A percentile compares a stretch with the other conserved stretches of the same genome.
Conservation (phyloP, 1,140 invertebrate genomes). For the Drosophila leontia region DNA sequence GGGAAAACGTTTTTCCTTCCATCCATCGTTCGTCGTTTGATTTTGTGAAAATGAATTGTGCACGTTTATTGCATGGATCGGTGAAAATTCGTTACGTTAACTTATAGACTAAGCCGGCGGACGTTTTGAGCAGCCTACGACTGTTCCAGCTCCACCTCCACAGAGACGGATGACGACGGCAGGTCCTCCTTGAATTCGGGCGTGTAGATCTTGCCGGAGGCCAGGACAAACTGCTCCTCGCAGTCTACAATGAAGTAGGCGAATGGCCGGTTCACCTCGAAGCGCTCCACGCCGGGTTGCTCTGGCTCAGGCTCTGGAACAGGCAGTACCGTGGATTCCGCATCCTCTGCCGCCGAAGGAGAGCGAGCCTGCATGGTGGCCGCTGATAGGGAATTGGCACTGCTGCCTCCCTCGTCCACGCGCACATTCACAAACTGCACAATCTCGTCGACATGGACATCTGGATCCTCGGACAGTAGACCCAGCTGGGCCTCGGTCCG, state of each 20-base stretch:
- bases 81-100: slow-evolving; percentile 75
- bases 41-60: slow-evolving; percentile 59
- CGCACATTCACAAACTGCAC: slow-evolving; percentile 88
- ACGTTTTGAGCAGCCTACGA: slow-evolving; percentile 28
- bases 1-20: slow-evolving; percentile 51
- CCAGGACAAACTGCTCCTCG: slow-evolving; percentile 87
- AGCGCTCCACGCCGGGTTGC: slow-evolving; percentile 78
- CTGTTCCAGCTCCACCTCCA: slow-evolving; percentile 76
- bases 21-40: slow-evolving; percentile 4
- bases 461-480: slow-evolving; percentile 86
- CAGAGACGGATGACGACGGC: slow-evolving; percentile 60
- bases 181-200: slow-evolving; percentile 77
- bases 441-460: slow-evolving; percentile 87
- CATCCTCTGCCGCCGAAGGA: slow-evolving; percentile 6
- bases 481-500: slow-evolving; percentile 86
- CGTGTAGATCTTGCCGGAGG: slow-evolving; percentile 87
- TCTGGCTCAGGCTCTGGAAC: slow-evolving; percentile 64
- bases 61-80: slow-evolving; percentile 61
- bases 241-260: slow-evolving; percentile 89
- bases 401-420: slow-evolving; percentile 85
- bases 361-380: slow-evolving; percentile 58
- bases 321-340: slow-evolving; percentile 38
- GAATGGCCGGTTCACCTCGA: slow-evolving; percentile 89
- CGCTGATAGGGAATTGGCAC: slow-evolving; percentile 67
- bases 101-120: slow-evolving; percentile 55